Evolutionary conservation across 2,113 vertebrate genomes (phyloP).

Genomic region (Carassius carassius): DNA sequence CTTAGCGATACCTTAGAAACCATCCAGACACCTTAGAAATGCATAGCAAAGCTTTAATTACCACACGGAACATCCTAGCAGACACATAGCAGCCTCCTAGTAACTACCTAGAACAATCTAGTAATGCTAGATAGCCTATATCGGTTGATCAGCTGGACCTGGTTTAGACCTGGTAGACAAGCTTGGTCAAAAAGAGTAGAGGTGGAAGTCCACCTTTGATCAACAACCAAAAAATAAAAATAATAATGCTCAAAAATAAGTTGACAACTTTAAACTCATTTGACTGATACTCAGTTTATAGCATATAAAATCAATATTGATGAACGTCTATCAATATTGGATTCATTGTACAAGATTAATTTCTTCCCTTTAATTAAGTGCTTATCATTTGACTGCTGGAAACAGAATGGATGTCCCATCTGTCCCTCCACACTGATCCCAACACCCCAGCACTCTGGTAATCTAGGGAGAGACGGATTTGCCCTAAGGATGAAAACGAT

Average conservation of each 20-base stretch:
- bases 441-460: background rate
- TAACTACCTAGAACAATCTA: too few species aligned
- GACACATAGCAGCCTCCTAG: too few species aligned
- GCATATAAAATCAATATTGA: background rate
- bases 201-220: too few species aligned
- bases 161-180: background rate
- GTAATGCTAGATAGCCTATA: too few species aligned
- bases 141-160: background rate
- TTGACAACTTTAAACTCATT: background rate
- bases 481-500: slow-evolving; percentile 6
- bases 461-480: slow-evolving; percentile 25
- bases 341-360: background rate
- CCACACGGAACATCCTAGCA: background rate
- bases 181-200: too few species aligned
- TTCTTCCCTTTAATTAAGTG: background rate
- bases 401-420: background rate
- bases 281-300: background rate
- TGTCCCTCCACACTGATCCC: background rate
- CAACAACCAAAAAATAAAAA: too few species aligned
- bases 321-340: background rate
- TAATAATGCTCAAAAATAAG: background rate
- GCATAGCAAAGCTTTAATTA: background rate
- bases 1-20: background rate
- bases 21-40: background rate
- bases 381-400: background rate